A percentile compares a stretch with the other conserved stretches of the same genome.
Conservation (phyloP, 2,797 vertebrate genomes). For the Ambastaia sidthimunki region DNA sequence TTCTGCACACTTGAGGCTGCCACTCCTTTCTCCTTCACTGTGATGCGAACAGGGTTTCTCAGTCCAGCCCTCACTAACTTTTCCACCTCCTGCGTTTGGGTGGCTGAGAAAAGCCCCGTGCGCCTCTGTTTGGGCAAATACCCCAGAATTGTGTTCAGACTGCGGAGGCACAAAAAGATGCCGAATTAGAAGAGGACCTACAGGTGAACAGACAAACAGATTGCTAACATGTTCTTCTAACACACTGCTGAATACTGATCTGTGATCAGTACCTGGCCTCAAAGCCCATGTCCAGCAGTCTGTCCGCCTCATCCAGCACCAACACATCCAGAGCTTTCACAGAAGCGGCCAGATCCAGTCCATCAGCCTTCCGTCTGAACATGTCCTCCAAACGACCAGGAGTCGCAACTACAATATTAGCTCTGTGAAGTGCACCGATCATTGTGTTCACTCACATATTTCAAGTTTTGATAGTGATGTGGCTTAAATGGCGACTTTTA, state of each 20-base stretch:
- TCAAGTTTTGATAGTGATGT: too few species aligned
- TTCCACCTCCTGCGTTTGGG: constrained; percentile 97
- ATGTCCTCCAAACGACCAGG: constrained; percentile 95
- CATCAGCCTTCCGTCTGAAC: constrained; percentile 91
- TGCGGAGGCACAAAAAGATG: constrained; percentile 60
- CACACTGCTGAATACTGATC: too few species aligned
- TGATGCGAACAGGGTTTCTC: constrained; percentile 92
- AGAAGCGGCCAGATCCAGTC: constrained; percentile 84
- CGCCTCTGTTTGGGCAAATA: constrained; percentile 93
- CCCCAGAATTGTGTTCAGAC: constrained; percentile 90
- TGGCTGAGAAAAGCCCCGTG: constrained; percentile 95
- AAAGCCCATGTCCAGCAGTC: constrained; percentile 96
- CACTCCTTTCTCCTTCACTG: constrained; percentile 93
- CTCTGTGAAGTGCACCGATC: constrained; percentile 70
- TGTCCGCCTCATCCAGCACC: constrained; percentile 95
- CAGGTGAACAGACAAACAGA: background rate
- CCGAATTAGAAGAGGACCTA: background rate
- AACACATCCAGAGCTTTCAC: constrained; percentile 90
- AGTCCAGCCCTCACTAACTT: constrained; percentile 94
- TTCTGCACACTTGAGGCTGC: constrained; percentile 84
- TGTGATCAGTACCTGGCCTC: constrained; percentile 61
- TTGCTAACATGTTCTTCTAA: too few species aligned
- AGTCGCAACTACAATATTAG: constrained; percentile 91
- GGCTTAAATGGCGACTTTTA: background rate
- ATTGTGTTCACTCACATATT: background rate